Evolutionary conservation across 2,113 vertebrate genomes (phyloP), one percentile per base, ranked within the genome.

Genomic region (Mobula hypostoma): DNA sequence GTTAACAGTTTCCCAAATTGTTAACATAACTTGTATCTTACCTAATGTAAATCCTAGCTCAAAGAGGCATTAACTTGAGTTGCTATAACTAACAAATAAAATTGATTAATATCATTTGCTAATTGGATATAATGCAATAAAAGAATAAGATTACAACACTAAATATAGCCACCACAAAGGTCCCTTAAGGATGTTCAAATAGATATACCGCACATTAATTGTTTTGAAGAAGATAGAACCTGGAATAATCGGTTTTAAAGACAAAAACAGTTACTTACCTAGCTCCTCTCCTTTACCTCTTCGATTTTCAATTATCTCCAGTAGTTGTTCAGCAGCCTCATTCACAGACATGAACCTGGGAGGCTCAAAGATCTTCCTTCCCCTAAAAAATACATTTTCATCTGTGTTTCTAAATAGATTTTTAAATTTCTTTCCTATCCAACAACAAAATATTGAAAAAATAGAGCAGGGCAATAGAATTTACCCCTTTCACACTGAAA

Each of bases 271-370:
- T 74, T 91, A 90, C 96, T 96, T 96, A 99, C 98, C 98, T 94
- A 97, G 96, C 66, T 98, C 97, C 95, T 97, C 96, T 94, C 97
- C 97, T 72, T 96, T 95, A 4, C 95, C 95, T 94, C 97, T 94
- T 88, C 97, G 97, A 94, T 97, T 98, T 7, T 96, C 95, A 95
- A 99, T 95, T 94, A 99, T 96, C 94, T 98, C 97, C 40, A 99
- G 96, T 95, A 99, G 97, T 95, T 99, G 99, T 94, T 97, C 95
- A 3, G 98, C 97, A 40, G 99, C 98, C 96, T 98, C 98, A 88
- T 96, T 96, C 77, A 98, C 98, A 0, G 96, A 98, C 99, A 99
- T 99, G 94, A 97, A 99, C 94, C 97, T 97, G 12, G 99, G 98
- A 0, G 98, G 98, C 94, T 99, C 98, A 40, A 97, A 99, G 95